Evolutionary conservation across 2,888 invertebrate genomes (phyloP).

Genomic region (Troides aeacus): DNA sequence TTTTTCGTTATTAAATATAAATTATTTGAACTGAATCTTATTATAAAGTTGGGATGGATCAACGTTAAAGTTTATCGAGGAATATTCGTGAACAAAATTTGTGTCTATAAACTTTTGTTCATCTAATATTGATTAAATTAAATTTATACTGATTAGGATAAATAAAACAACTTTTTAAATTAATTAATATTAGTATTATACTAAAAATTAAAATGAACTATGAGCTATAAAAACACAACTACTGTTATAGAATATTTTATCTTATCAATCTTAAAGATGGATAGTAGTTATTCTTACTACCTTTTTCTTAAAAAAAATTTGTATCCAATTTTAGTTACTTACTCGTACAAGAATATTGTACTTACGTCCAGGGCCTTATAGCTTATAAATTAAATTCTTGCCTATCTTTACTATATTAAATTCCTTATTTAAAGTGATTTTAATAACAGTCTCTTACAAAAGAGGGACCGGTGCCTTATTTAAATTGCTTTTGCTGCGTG

Average conservation of each 20-base stretch:
- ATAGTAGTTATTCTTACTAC: not conserved
- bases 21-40: slow-evolving; percentile 1
- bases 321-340: not conserved
- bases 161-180: no score
- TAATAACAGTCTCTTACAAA: slow-evolving; percentile 14
- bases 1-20: not conserved
- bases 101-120: not conserved
- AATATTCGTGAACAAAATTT: not conserved
- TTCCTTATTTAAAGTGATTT: slow-evolving; percentile 16
- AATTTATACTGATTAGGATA: not conserved
- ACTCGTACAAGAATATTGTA: not conserved
- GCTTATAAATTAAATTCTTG: slow-evolving; percentile 18
- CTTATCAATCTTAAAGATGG: no score
- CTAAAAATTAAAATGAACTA: not conserved
- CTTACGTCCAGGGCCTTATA: not conserved
- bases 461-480: slow-evolving; percentile 7
- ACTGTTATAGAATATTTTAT: no score
- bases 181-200: not conserved
- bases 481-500: not conserved
- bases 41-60: not conserved
- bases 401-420: slow-evolving; percentile 5
- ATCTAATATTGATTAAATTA: not conserved
- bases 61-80: slow-evolving; percentile 6
- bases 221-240: not conserved
- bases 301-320: not conserved